A percentile compares a stretch with the other conserved stretches of the same genome.
These are phyloP conservation scores for Hippocampus mohnikei DNA, from an alignment of 2,113 vertebrate genomes.

Conservation along the genomic window DNA sequence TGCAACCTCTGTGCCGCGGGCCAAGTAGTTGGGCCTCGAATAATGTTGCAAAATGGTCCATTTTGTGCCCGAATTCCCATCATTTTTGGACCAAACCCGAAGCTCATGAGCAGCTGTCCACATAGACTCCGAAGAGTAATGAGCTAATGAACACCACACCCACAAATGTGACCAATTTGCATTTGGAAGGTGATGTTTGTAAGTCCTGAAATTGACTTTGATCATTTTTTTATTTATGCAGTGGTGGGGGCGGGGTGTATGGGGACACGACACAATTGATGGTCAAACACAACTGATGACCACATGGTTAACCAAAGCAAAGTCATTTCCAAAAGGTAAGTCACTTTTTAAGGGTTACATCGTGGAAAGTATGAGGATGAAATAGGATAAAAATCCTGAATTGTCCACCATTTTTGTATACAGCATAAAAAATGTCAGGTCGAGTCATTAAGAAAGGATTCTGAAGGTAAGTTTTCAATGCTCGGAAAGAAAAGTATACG, in stretches of 20 bases:
- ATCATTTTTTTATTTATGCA: neutral
- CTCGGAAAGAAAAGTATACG: too few relatives aligned
- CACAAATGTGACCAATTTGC: neutral
- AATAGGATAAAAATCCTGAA: too few relatives aligned
- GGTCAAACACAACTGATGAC: neutral
- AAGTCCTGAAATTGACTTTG: neutral
- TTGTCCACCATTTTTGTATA: too few relatives aligned
- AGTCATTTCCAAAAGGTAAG: too few relatives aligned
- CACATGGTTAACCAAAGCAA: too few relatives aligned
- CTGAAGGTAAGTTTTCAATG: too few relatives aligned
- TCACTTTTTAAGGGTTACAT: too few relatives aligned
- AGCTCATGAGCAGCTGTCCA: neutral
- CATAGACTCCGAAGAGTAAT: neutral
- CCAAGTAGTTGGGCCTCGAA: neutral
- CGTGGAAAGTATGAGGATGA: too few relatives aligned
- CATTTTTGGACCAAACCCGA: neutral
- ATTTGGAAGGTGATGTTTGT: neutral
- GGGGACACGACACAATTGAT: too few relatives aligned
- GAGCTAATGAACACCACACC: neutral
- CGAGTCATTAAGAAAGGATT: too few relatives aligned
- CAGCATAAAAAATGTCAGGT: too few relatives aligned
- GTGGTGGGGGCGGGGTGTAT: too few relatives aligned
- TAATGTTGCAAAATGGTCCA: conserved; percentile 1
- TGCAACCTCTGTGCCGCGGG: neutral
- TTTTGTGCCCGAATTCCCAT: neutral